Conservation (phyloP, 37 sponge, comb jelly and placozoan species). For the Bolinopsis microptera region DNA sequence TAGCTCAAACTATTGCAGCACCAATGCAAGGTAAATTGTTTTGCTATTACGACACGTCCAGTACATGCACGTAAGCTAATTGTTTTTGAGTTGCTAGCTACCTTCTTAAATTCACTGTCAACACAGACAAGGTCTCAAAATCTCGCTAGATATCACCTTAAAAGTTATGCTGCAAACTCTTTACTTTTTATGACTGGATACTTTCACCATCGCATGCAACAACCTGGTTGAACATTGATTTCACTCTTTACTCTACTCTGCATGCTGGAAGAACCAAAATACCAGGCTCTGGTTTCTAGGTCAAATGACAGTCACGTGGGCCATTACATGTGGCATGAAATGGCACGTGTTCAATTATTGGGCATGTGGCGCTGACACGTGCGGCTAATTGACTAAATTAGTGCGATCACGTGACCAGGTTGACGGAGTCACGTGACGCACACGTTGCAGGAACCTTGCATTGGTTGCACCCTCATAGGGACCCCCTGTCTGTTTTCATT, state of each 20-base stretch:
- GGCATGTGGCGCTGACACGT: background rate
- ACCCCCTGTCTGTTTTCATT: background rate
- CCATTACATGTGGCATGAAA: background rate
- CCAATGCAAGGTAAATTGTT: conserved; percentile 44
- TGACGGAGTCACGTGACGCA: background rate
- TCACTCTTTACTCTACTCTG: background rate
- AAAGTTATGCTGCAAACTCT: background rate
- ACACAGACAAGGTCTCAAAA: no score
- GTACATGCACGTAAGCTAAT: background rate
- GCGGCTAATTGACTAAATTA: background rate
- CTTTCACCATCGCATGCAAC: background rate
- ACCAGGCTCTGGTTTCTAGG: background rate
- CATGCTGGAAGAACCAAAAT: background rate
- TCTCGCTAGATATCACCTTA: background rate
- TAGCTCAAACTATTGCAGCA: background rate
- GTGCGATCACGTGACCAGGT: background rate
- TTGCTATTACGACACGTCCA: background rate
- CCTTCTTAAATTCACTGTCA: background rate
- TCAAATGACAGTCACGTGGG: background rate
- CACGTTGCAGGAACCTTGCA: conserved; percentile 19
- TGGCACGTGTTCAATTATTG: conserved; percentile 9
- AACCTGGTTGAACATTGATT: background rate
- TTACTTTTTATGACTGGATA: background rate
- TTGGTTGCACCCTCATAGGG: background rate
- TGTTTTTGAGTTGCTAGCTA: background rate